Conservation (phyloP, 2,888 invertebrate species). For the Xanthia togata region DNA sequence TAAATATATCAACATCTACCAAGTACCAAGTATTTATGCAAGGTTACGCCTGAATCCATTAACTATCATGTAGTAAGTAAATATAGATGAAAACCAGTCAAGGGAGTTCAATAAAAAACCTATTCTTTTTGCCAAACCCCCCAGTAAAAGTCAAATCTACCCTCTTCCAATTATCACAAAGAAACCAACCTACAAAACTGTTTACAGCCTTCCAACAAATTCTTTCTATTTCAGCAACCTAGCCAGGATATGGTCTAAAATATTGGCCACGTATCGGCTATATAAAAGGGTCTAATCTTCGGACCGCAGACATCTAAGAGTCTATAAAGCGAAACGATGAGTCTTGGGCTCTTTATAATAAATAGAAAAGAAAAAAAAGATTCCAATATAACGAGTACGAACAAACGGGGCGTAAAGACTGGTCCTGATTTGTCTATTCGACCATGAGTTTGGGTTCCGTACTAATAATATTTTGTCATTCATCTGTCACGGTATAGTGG, state of each 20-base stretch:
- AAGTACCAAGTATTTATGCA: too few relatives aligned
- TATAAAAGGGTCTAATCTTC: conserved; percentile 68
- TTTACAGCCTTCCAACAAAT: conserved; percentile 49
- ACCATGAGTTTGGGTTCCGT: conserved; percentile 75
- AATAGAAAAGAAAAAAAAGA: conserved; percentile 74
- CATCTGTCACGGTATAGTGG: conserved; percentile 52
- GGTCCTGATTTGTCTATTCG: conserved; percentile 74
- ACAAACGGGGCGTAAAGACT: conserved; percentile 72
- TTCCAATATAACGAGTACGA: conserved; percentile 76
- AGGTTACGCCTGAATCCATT: too few relatives aligned
- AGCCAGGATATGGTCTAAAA: conserved; percentile 57
- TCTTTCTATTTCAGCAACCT: conserved; percentile 50
- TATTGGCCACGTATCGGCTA: conserved; percentile 60
- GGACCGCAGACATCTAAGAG: conserved; percentile 64
- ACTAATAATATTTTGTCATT: conserved; percentile 67
- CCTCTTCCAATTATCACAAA: conserved; percentile 37
- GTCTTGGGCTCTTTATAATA: conserved; percentile 72
- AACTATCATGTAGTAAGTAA: not conserved
- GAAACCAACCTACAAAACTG: conserved; percentile 23
- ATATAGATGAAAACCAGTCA: too few relatives aligned
- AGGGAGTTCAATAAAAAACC: not conserved
- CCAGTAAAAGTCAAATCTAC: not conserved
- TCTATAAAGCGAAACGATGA: conserved; percentile 68
- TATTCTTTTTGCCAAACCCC: not conserved
- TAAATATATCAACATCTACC: too few relatives aligned